Percentiles rank a stretch among this genome's conserved stretches.
Conservation (phyloP, 2,113 vertebrate genomes). For the Rissa tridactyla region DNA sequence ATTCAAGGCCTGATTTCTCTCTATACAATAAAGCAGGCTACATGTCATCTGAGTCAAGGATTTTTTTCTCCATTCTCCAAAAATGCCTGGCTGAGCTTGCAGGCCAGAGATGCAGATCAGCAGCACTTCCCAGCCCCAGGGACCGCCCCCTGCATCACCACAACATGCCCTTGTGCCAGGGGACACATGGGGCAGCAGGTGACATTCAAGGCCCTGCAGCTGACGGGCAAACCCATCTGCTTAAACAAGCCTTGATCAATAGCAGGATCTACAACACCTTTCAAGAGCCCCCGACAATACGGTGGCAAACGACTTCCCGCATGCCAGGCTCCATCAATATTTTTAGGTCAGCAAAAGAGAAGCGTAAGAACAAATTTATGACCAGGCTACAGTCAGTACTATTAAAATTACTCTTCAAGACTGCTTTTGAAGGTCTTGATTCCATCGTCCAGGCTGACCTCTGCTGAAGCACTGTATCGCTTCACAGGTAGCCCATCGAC, state of each 20-base stretch:
- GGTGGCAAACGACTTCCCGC: background rate
- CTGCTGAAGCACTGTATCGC: background rate
- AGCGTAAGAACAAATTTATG: background rate
- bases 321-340: background rate
- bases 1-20: background rate
- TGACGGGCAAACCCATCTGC: background rate
- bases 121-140: background rate
- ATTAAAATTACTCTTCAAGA: background rate
- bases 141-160: rapidly evolving
- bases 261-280: background rate
- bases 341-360: background rate
- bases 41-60: background rate
- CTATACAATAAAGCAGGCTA: background rate
- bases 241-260: background rate
- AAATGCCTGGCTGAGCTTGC: background rate
- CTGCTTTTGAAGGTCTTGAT: background rate
- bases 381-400: background rate
- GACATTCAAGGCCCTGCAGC: background rate
- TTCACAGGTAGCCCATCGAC: background rate
- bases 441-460: background rate
- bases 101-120: background rate
- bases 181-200: background rate
- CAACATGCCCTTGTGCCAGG: background rate
- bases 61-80: background rate
- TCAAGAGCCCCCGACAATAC: background rate